Evolutionary conservation across 64 coral and sea anemone genomes (phyloP), one percentile per base, ranked within the genome.

Genomic region (Exaiptasia diaphana): DNA sequence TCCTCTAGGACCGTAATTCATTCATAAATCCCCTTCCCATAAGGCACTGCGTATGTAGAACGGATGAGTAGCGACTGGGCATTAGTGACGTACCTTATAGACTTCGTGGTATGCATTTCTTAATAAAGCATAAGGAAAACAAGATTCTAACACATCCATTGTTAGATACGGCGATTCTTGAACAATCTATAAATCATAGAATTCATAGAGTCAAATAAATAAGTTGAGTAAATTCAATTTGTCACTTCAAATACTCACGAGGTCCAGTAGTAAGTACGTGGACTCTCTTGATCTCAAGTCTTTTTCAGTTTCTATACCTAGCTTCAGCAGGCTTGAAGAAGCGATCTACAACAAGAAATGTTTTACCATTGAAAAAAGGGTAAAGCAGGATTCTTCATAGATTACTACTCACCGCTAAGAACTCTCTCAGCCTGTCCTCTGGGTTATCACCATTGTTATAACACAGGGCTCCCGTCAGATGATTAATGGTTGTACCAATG

Each of bases 81-180:
- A n/a, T n/a, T n/a, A n/a, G n/a, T n/a, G n/a, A n/a, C n/a, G 5
- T 65, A 99, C 95, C 95, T 99, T 88, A 46, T 99, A 99, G 0
- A 99, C 90, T 33, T 93, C 85, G 35, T 93, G 95, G 35, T 93
- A 99, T 8, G 95, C 86, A 62, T 99, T 88, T 27, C 95, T 90
- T 53, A 99, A 42, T 32, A 99, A 57, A 23, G 89, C 85, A 42
- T 99, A 99, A 0, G 95, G 95, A 62, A 99, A 99, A 61, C 95
- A 99, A 5, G 95, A 92, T 56, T 99, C 95, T 25, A 99, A 49
- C 20, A 99, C 86, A 44, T 99, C 95, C 95, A 99, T 99, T 20
- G 95, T 99, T 1, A 99, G 85, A 76, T 87, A 93, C 0, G 95
- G 95, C 25, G 90, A 93, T 7, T 99, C 73, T 28, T 93, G 81